Base-by-base conservation (phyloP, 2,113 vertebrate species). In the Xenopus laevis region DNA sequence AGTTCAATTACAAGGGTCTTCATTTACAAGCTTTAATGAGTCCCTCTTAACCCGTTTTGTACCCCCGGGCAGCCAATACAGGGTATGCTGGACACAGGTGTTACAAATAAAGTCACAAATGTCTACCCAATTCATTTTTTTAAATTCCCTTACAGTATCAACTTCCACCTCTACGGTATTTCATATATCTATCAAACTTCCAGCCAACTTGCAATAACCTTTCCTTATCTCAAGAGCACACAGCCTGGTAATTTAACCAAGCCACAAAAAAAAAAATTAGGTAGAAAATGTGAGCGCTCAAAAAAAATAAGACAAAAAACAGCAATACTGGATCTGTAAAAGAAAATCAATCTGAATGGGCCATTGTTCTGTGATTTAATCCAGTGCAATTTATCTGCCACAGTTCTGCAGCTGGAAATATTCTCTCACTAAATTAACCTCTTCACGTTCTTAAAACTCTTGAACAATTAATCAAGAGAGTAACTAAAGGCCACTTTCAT, bases 141-240 rank as follows among this genome's bases (percentile, higher is more conserved):
- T 50, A 50, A 6, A 50, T 55, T 55, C 53, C 7, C 7, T n/a
- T 55, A 55, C 15, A 18, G 53, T 2, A 55, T 55, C 4, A 55
- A 55, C 53, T 55, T n/a, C 53, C 8, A n/a, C 13, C 53, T n/a
- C 17, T 16, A n/a, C 13, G 4, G 15, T 55, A 55, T 55, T 55
- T 55, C 15, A 55, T 55, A n/a, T 18, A 55, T 55, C 53, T 55
- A 55, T 55, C 53, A 55, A 16, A 55, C 17, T 13, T 55, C 16
- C 53, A 7, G 16, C 53, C 17, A 55, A n/a, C 16, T 55, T 16
- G 16, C 53, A 55, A 55, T n/a, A 55, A 16, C 53, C 53, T 55
- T 55, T n/a, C 17, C 53, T 55, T 55, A 55, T 55, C 53, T 55
- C 53, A 16, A 55, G 53, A 55, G 53, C 53, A 55, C 53, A n/a